Conservation (phyloP, 2,113 vertebrate species). For the Capreolus pygargus region DNA sequence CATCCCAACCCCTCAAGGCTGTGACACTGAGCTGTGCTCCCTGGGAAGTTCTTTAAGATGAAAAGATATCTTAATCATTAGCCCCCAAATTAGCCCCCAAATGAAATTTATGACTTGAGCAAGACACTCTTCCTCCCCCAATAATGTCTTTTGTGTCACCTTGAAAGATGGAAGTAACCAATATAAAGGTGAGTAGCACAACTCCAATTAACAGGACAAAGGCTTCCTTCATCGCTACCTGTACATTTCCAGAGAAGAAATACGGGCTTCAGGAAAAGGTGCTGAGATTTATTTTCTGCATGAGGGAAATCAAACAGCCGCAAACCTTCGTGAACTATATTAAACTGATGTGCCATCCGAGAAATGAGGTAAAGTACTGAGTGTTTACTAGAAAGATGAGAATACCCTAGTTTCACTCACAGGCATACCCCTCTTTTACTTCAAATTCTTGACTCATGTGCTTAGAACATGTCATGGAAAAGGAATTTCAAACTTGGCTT, state of each 20-base stretch:
- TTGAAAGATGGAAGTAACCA: not conserved
- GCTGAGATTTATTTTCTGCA: conserved; percentile 53
- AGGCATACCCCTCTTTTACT: not conserved
- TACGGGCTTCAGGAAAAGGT: conserved; percentile 38
- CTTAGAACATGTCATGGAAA: not conserved
- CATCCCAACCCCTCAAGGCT: not conserved
- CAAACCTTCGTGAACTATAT: not conserved
- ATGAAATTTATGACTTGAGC: not conserved
- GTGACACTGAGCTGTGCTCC: not conserved
- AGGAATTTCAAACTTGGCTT: not conserved
- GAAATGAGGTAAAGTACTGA: not conserved
- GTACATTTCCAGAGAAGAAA: not conserved
- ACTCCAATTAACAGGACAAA: not conserved
- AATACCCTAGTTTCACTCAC: not conserved
- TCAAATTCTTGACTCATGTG: not conserved
- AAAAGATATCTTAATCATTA: not conserved
- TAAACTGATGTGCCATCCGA: not conserved
- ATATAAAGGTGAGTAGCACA: not conserved
- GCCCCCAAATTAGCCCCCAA: not conserved
- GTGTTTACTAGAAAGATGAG: not conserved
- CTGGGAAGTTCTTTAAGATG: not conserved
- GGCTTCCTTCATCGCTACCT: conserved; percentile 28
- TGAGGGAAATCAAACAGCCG: not conserved
- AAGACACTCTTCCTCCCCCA: not conserved
- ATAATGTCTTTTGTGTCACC: conserved; percentile 21